Base-by-base conservation (phyloP, 2,113 vertebrate genomes). In the Anas platyrhynchos region DNA sequence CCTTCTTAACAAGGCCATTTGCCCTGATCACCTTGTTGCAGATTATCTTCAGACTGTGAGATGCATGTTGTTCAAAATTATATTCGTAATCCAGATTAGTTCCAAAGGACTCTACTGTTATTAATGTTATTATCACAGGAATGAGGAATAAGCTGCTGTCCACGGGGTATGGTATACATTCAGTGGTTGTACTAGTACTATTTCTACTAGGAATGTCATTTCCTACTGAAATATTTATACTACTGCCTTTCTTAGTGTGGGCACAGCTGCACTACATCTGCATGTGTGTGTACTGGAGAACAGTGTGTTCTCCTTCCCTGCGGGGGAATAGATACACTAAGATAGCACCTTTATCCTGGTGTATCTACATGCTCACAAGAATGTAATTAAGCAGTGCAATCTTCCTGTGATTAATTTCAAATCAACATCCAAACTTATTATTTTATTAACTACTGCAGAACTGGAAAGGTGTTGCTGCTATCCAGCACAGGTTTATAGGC, bases 11-110 rank as follows among this genome's bases (percentile, higher is more conserved):
- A 25, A 41, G 88, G 50, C 11, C 32, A 44, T 83, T 92, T 92
- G 38, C 52, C 76, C 66, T 48, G 34, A 22, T 71, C 80, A 93
- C 34, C 65, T 68, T 82, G 27, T 29, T 88, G 69, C 25, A 88
- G 78, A 85, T 78, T 91, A 76, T 62, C 18, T 74, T 89, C 1
- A 1, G 38, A 77, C 91, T 88, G 55, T 61, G 83, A 93, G 68
- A 43, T 81, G 88, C 36, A 79, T 79, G 90, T 68, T 79, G 83
- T 96, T 91, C 91, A 58, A 91, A 94, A 83, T 86, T 68, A 26
- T n/a, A 77, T n/a, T 87, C 11, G 9, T 20, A 92, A 6, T 61
- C 87, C 75, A 96, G 88, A 91, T 95, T 95, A 92, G 26, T 83
- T 95, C 59, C 93, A 77, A 89, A 92, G 41, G 54, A 86, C 72